A percentile compares a stretch with the other conserved stretches of the same genome.
These are phyloP conservation scores for Elegia similella DNA, from an alignment of 2,888 invertebrate species.

Conservation along the genomic window DNA sequence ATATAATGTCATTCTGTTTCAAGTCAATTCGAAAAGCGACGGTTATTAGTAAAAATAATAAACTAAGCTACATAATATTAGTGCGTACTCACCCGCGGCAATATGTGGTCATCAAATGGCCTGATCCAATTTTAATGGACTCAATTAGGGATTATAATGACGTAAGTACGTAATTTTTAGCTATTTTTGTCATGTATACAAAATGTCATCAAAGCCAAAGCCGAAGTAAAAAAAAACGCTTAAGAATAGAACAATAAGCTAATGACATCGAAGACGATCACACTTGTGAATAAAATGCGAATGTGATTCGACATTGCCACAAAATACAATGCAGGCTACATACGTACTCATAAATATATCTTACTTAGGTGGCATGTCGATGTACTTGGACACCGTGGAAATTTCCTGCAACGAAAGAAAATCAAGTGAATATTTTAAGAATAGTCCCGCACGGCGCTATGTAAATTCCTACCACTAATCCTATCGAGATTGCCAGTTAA, in stretches of 20 bases:
- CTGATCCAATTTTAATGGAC: not conserved
- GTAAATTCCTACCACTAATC: not conserved
- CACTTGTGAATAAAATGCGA: constrained; percentile 15
- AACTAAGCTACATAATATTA: too few species aligned
- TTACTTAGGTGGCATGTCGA: constrained; percentile 79
- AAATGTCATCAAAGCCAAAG: constrained; percentile 7
- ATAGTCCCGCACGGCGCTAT: not conserved
- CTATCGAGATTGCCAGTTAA: constrained; percentile 5
- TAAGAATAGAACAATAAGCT: not conserved
- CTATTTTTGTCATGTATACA: not conserved
- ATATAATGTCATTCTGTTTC: too few species aligned
- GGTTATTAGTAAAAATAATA: too few species aligned
- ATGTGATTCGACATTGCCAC: constrained; percentile 14
- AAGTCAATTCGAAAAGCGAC: too few species aligned
- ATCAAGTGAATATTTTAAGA: constrained; percentile 34
- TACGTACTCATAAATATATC: constrained; percentile 36
- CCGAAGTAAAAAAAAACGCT: not conserved
- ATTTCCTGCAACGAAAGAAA: constrained; percentile 74
- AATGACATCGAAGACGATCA: not conserved
- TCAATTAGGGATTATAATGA: not conserved
- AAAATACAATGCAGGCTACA: constrained; percentile 9
- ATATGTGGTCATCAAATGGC: not conserved
- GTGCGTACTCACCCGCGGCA: not conserved
- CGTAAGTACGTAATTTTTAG: not conserved
- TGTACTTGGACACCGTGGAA: constrained; percentile 64